phyloP scores from a whole-genome alignment of 2,113 vertebrate genomes.

The Periophthalmus modestus region DNA sequence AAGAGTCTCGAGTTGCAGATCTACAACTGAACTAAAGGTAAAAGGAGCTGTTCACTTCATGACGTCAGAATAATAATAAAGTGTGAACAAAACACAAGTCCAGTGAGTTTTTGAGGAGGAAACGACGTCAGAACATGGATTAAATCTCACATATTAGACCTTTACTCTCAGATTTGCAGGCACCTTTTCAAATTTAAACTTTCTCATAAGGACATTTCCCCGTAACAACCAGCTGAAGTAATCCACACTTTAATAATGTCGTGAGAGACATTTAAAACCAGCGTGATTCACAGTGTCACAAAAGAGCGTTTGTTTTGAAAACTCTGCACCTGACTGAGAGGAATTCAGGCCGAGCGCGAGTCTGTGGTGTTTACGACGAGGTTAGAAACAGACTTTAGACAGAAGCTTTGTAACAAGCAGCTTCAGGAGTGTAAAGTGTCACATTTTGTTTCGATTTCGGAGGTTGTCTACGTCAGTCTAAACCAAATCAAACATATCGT shows the following conservation, averaged over 20 bases:
- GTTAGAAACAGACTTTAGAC: constrained; percentile 31
- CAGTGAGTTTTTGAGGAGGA: too few relatives aligned
- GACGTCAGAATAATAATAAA: too few relatives aligned
- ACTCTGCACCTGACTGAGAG: constrained; percentile 38
- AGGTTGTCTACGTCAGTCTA: too few relatives aligned
- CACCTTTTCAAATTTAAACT: constrained; percentile 36
- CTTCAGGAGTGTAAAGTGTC: too few relatives aligned
- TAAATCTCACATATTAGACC: too few relatives aligned
- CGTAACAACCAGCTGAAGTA: constrained; percentile 5
- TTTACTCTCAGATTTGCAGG: constrained; percentile 21
- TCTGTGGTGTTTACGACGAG: constrained; percentile 18
- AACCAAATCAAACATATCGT: too few relatives aligned
- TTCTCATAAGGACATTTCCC: background rate
- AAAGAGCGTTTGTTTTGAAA: constrained; percentile 6
- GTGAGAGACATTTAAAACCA: constrained; percentile 11
- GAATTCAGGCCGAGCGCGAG: constrained; percentile 35
- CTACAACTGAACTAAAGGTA: too few relatives aligned
- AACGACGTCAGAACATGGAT: too few relatives aligned
- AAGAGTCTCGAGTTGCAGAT: too few relatives aligned
- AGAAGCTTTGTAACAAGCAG: constrained; percentile 28
- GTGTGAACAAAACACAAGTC: too few relatives aligned
- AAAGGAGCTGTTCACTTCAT: too few relatives aligned
- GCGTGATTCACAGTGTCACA: background rate
- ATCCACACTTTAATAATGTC: constrained; percentile 20
- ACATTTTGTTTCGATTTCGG: too few relatives aligned